Conservation (phyloP, 2,888 invertebrate species). For the Lasioglossum oenotherae region DNA sequence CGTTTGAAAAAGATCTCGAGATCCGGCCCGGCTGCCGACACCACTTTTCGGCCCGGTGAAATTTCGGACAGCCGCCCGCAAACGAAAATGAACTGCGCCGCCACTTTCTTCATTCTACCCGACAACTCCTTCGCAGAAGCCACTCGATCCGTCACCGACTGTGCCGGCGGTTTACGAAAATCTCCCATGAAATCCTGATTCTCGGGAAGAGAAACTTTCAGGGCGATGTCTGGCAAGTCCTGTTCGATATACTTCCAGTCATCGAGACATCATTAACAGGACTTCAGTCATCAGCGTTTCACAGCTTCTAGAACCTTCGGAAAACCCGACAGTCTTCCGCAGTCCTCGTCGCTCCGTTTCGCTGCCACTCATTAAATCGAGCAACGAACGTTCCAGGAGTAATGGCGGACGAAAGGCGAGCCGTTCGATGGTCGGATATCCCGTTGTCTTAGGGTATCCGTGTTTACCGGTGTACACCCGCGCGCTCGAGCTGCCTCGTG, state of each 20-base stretch:
- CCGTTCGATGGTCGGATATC: neutral
- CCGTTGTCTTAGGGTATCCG: neutral
- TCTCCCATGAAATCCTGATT: too few relatives aligned
- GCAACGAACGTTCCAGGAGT: neutral
- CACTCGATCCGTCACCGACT: neutral
- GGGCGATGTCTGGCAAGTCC: neutral
- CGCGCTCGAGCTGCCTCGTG: constrained; percentile 40
- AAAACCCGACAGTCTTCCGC: neutral
- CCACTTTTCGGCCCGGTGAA: constrained; percentile 16
- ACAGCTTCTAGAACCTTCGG: neutral
- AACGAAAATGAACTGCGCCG: neutral
- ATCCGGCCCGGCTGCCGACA: constrained; percentile 22
- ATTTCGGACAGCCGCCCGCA: neutral
- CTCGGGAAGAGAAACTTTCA: neutral
- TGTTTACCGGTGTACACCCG: neutral
- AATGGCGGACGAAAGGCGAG: neutral
- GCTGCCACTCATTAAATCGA: neutral
- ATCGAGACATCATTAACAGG: neutral
- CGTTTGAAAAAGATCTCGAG: constrained; percentile 74
- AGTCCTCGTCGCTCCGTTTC: neutral
- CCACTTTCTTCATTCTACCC: neutral
- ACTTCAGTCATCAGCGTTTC: neutral
- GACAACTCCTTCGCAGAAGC: neutral
- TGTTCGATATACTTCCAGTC: neutral
- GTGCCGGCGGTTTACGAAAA: neutral